phyloP scores from a whole-genome alignment of 2,888 invertebrate genomes.

The Graphium colonna region DNA sequence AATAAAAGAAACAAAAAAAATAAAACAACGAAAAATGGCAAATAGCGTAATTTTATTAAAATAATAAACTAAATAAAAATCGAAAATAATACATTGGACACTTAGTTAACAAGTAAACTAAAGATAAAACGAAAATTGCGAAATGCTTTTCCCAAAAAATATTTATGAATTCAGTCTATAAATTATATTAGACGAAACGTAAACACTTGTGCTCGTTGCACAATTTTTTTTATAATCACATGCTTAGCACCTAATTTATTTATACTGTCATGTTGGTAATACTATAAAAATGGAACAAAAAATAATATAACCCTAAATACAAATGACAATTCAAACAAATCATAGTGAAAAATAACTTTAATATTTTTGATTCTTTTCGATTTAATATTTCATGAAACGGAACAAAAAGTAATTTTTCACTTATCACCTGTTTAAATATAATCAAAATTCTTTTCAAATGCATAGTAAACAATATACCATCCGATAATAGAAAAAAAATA shows the following conservation, averaged over 20 bases:
- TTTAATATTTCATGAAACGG: neutral
- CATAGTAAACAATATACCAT: no score
- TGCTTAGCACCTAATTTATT: slow-evolving; percentile 4
- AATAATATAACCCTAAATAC: neutral
- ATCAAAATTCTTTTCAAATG: neutral
- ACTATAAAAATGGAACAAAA: slow-evolving; percentile 5
- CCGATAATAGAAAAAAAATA: no score
- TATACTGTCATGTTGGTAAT: slow-evolving; percentile 35
- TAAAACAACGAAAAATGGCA: slow-evolving; percentile 38
- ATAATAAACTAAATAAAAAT: slow-evolving; percentile 45
- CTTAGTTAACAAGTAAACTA: slow-evolving; percentile 36
- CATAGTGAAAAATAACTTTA: neutral
- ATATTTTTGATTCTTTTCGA: neutral
- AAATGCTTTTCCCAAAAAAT: slow-evolving; percentile 1
- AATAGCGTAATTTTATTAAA: slow-evolving; percentile 39
- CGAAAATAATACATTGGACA: slow-evolving; percentile 41
- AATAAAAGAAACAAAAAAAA: slow-evolving; percentile 32
- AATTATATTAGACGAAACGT: slow-evolving; percentile 1
- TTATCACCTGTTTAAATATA: neutral
- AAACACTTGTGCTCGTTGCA: neutral
- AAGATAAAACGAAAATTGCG: slow-evolving; percentile 11
- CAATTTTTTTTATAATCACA: neutral
- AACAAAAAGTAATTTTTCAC: neutral
- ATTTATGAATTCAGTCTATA: slow-evolving; percentile 11
- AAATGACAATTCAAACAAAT: neutral